These are phyloP conservation scores for Terrapene triunguis DNA, from an alignment of 2,113 vertebrate species.

Conservation along the genomic window DNA sequence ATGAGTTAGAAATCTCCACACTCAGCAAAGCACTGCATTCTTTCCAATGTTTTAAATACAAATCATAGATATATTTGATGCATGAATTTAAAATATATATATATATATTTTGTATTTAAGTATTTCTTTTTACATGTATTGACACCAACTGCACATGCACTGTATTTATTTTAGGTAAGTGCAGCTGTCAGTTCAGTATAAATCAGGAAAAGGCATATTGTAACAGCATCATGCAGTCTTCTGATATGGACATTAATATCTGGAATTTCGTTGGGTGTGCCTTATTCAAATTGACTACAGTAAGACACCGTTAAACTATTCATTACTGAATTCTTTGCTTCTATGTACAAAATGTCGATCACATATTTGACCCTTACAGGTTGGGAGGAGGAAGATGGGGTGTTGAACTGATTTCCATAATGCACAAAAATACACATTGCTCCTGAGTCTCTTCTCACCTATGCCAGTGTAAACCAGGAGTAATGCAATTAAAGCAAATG, in stretches of 20 bases:
- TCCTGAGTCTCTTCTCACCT: not conserved
- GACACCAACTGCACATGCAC: not conserved
- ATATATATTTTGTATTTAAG: not conserved
- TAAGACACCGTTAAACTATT: not conserved
- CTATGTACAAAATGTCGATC: not conserved
- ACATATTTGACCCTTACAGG: not conserved
- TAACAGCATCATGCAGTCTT: not conserved
- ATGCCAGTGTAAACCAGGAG: not conserved
- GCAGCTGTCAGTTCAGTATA: not conserved
- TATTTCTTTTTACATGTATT: not conserved
- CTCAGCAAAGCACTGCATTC: not conserved
- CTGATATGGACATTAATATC: not conserved
- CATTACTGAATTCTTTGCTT: not conserved
- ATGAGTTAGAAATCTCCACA: not conserved
- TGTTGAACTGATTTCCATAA: not conserved
- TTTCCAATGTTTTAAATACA: conserved; percentile 4
- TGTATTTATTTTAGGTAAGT: not conserved
- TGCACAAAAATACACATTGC: not conserved
- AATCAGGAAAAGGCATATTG: not conserved
- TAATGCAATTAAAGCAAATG: not conserved
- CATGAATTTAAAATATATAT: not conserved
- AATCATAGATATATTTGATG: not conserved
- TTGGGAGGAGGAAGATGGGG: not conserved
- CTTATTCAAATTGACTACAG: not conserved
- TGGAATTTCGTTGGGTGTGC: not conserved